A percentile compares a stretch with the other conserved stretches of the same genome.
phyloP scores from a whole-genome alignment of 2,113 vertebrate genomes.

The Excalfactoria chinensis region DNA sequence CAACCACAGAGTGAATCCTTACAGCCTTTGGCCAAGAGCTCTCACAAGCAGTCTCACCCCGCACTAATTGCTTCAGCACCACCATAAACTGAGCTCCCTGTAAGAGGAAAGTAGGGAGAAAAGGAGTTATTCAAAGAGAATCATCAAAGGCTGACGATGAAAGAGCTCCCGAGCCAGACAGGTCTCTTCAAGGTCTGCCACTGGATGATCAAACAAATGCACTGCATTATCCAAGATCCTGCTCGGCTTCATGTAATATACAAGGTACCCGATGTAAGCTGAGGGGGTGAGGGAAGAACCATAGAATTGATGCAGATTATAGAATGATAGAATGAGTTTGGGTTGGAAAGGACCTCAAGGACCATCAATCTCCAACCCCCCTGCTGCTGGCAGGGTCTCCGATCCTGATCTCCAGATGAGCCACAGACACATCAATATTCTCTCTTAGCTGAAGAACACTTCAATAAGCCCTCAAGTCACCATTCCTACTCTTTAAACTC shows the following conservation, averaged over 20 bases:
- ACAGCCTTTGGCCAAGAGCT: not conserved
- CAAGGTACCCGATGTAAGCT: not conserved
- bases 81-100: not conserved
- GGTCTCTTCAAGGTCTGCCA: not conserved
- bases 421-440: not conserved
- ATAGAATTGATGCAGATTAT: too few species aligned
- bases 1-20: not conserved
- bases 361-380: too few species aligned
- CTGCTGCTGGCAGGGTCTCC: too few species aligned
- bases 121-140: not conserved
- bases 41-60: not conserved
- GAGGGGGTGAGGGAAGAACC: too few species aligned
- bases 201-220: not conserved
- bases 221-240: not conserved
- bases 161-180: not conserved
- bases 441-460: not conserved
- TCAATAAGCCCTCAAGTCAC: not conserved
- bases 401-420: not conserved
- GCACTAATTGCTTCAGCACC: not conserved
- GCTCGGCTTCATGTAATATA: not conserved
- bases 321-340: too few species aligned
- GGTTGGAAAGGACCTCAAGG: too few species aligned
- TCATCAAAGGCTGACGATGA: not conserved
- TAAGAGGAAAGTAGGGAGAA: not conserved
- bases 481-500: not conserved